Percentiles rank a stretch among this genome's conserved stretches.
phyloP scores from a whole-genome alignment of 2,113 vertebrate genomes.

The Gallinago paraguaiae region DNA sequence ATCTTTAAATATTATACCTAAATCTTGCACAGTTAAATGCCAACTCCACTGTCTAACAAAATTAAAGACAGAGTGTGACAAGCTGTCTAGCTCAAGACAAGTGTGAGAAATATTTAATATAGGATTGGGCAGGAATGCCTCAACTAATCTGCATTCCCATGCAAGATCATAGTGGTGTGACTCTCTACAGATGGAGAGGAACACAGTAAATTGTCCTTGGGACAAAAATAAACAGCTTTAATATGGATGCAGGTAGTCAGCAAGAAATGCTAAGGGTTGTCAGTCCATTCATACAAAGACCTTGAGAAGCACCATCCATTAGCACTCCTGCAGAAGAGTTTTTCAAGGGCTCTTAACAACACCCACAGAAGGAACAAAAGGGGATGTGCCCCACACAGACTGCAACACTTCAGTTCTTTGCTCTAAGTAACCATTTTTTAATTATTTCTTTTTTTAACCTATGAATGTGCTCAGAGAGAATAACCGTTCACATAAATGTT shows the following conservation, averaged over 20 bases:
- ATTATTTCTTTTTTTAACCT: background rate
- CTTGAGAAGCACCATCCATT: background rate
- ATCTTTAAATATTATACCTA: background rate
- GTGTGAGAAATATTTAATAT: background rate
- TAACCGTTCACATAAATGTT: background rate
- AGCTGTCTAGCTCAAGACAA: background rate
- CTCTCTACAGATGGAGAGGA: background rate
- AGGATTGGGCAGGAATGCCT: background rate
- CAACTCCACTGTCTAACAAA: background rate
- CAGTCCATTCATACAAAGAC: background rate
- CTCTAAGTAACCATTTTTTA: background rate
- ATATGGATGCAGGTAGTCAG: background rate
- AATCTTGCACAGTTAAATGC: background rate
- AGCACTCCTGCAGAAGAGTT: background rate
- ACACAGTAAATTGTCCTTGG: background rate
- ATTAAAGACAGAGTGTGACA: background rate
- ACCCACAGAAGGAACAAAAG: background rate
- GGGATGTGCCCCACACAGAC: background rate
- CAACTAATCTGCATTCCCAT: background rate
- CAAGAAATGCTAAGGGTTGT: background rate
- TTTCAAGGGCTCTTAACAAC: background rate
- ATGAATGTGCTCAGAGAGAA: background rate
- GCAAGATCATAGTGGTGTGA: background rate
- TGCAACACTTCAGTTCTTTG: background rate
- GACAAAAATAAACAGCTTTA: constrained; percentile 4